These are phyloP conservation scores for Cliona cf. orientalis DNA, from an alignment of 37 sponge, comb jelly and placozoan species.

Conservation along the genomic window DNA sequence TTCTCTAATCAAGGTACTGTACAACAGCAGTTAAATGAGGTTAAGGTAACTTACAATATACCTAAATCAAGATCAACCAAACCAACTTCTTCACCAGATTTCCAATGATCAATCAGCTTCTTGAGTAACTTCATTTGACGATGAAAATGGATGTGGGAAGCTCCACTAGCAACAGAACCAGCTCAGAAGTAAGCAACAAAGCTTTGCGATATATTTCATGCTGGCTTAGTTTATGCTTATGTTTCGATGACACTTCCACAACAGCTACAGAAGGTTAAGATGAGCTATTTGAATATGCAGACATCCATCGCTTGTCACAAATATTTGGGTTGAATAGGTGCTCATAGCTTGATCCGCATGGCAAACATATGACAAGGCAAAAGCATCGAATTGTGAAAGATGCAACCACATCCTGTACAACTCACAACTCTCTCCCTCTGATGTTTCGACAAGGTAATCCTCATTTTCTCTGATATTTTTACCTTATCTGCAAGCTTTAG, in stretches of 20 bases:
- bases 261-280: no score
- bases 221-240: constrained; percentile 30
- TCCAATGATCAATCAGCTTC: constrained; percentile 58
- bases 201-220: constrained; percentile 63
- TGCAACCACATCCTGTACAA: constrained; percentile 29
- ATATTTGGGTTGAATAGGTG: constrained; percentile 11
- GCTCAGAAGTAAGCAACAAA: constrained; percentile 26
- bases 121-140: constrained; percentile 33
- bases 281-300: constrained; percentile 34
- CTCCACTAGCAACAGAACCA: constrained; percentile 48
- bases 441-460: constrained; percentile 21
- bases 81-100: constrained; percentile 52
- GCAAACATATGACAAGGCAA: constrained; percentile 71
- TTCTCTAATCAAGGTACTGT: no score
- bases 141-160: constrained; percentile 40
- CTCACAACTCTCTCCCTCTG: constrained; percentile 40
- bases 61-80: no score
- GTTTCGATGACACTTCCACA: not conserved
- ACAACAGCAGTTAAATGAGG: no score
- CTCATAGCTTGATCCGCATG: constrained; percentile 2
- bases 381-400: constrained; percentile 37
- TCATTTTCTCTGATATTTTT: constrained; percentile 5
- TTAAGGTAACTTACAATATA: no score
- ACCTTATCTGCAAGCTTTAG: constrained; percentile 4
- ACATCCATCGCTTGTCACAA: constrained; percentile 43